Percentiles rank a stretch among this genome's conserved stretches.
Evolutionary conservation across 2,113 vertebrate genomes (phyloP).

Genomic region (Oryzias woworae): DNA sequence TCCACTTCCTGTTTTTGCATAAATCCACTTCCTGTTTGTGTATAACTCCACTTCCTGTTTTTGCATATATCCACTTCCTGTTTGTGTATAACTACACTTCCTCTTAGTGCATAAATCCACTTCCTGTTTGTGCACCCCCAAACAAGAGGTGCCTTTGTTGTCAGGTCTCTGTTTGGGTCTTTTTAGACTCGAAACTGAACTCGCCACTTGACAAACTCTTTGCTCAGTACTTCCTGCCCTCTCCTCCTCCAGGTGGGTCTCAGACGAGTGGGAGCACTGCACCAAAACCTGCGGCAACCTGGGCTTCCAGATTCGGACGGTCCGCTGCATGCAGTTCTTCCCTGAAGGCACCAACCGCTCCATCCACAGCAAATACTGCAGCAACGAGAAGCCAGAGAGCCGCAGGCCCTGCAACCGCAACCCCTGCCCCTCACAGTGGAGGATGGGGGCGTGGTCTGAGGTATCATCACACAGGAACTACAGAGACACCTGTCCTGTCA

Average conservation of each 20-base stretch:
- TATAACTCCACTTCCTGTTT: too few species aligned
- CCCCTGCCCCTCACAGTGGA: constrained; percentile 88
- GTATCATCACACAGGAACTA: constrained; percentile 5
- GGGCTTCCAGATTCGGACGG: constrained; percentile 90
- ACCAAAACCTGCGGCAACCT: constrained; percentile 90
- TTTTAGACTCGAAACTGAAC: too few species aligned
- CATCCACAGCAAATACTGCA: constrained; percentile 89
- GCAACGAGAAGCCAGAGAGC: constrained; percentile 86
- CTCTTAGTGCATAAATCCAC: too few species aligned
- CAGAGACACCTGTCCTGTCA: background rate
- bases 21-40: too few species aligned
- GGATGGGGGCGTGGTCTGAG: constrained; percentile 90
- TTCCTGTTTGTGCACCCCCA: too few species aligned
- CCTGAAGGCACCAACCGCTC: constrained; percentile 86
- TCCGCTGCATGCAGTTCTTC: constrained; percentile 88
- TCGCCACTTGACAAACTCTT: too few species aligned
- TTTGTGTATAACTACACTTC: too few species aligned
- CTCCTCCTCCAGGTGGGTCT: constrained; percentile 81
- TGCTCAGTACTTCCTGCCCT: background rate
- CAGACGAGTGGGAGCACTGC: constrained; percentile 94
- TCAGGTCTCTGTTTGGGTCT: too few species aligned
- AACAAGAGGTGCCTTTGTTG: too few species aligned
- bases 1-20: too few species aligned
- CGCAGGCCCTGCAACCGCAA: constrained; percentile 84
- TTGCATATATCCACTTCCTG: too few species aligned